Base-by-base conservation (phyloP, 2,797 vertebrate genomes). In the Knipowitschia caucasica region DNA sequence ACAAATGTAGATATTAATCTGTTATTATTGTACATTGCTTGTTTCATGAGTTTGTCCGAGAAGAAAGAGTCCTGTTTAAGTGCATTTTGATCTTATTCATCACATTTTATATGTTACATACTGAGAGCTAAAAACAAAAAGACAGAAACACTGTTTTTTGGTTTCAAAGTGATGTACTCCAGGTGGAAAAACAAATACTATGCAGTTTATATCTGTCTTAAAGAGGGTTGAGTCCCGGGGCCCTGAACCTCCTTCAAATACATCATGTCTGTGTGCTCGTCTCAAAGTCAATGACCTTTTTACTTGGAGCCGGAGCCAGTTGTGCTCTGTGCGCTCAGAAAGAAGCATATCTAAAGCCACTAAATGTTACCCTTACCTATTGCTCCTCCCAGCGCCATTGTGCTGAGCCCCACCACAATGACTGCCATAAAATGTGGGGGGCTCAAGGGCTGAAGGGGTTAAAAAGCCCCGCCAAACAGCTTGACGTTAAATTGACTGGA, bases 401-500 rank as follows among this genome's bases (percentile, higher is more conserved):
- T 58, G 52, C 75, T 79, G 81, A 80, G 74, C 56, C 68, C 77
- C 59, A 14, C 63, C 66, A 84, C 82, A 88, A 88, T 74, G 77
- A 62, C 62, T 55, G 59, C 75, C 70, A 67, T 81, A 77, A 77
- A 80, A 78, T 70, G 57, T 36, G 47, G 61, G 65, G 65, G 55
- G 29, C 66, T 49, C 56, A 59, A 51, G 59, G 65, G 71, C 66
- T 56, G 50, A 61, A 44, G 52, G 64, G 62, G 59, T 69, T 73
- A 77, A 77, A 73, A 80, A 70, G 71, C 62, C 57, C 52, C 24
- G 63, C 71, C 65, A 68, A 58, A 78, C 62, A 68, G 73, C 51
- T 58, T 69, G 59, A 73, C 65, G 88, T 90, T 88, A 86, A 90
- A 90, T 89, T 89, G 87, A 88, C 77, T 83, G 83, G 86, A 91